Conservation (phyloP, 2,888 invertebrate genomes). For the Phasia obesa region DNA sequence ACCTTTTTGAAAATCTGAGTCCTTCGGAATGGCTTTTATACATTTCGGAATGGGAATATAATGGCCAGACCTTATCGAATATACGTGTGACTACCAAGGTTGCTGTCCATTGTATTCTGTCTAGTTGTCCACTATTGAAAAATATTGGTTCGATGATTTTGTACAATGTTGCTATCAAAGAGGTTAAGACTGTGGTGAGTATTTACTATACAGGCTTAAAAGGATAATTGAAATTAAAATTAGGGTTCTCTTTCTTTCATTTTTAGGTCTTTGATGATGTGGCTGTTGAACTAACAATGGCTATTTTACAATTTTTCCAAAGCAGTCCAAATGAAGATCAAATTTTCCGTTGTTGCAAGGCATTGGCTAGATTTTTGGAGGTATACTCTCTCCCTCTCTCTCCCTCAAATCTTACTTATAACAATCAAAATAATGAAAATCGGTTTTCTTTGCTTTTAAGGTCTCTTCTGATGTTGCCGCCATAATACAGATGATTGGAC, state of each 20-base stretch:
- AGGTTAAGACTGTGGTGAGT: conserved; percentile 98
- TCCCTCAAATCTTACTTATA: neutral
- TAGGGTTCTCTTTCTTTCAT: neutral
- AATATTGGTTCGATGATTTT: conserved; percentile 93
- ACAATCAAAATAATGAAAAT: neutral
- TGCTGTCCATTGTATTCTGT: conserved; percentile 91
- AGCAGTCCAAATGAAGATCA: conserved; percentile 91
- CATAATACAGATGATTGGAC: conserved; percentile 95
- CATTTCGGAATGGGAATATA: conserved; percentile 94
- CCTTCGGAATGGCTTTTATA: conserved; percentile 96
- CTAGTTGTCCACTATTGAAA: conserved; percentile 88
- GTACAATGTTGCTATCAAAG: conserved; percentile 96
- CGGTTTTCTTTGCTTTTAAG: conserved; percentile 80
- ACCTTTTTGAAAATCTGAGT: conserved; percentile 93
- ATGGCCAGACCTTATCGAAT: conserved; percentile 91
- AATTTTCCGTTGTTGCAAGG: conserved; percentile 90
- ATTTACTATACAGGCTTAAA: conserved; percentile 74
- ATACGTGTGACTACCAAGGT: conserved; percentile 95
- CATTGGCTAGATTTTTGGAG: conserved; percentile 85
- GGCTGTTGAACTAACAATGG: conserved; percentile 95
- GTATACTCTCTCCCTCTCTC: conserved; percentile 72
- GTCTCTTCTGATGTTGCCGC: conserved; percentile 94
- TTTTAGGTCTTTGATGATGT: conserved; percentile 95
- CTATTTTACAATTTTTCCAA: conserved; percentile 93
- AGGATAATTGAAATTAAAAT: neutral